Evolutionary conservation across 1,140 invertebrate genomes (phyloP), one percentile per base, ranked within the genome.

Genomic region (Branchinecta lindahli): DNA sequence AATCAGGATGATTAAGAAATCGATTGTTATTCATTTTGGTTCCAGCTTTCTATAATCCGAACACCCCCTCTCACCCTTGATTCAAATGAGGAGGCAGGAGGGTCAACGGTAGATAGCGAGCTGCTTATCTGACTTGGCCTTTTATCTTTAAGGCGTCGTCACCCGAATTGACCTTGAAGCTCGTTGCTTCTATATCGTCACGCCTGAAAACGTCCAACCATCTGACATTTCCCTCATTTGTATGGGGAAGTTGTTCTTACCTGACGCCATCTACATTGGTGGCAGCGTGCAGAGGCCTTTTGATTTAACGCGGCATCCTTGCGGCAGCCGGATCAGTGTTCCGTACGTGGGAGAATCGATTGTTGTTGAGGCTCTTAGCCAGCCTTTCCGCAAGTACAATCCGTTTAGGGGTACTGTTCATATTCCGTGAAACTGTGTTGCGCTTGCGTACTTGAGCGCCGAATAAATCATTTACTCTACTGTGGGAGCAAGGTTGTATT

Each of bases 211-310:
- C 18, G 5, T 33, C 33, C 33, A 33, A 33, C 33, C 33, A 33
- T 33, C 33, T 33, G 52, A 61, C 52, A 61, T 61, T 61, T 61
- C 52, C 12, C 52, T 61, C 18, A 61, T 61, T 61, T 61, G 52
- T 61, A 12, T 61, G 12, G 52, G 52, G 12, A 12, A 61, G 52
- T 20, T 61, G 12, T 61, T 61, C 52, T 20, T 61, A 15, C 52
- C 52, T 4, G 52, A 61, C 12, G 12, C 52, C 6, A 6, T 61
- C 18, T 61, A 3, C 52, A 61, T 20, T 15, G 52, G 52, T 1
- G 52, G 52, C 12, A 61, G 18, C 18, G 52, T 15, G 12, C 12
- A 61, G 18, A 61, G 12, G 12, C 52, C 52, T 12, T 61, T 61
- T 61, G 52, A 61, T 15, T 61, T 61, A 61, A 61, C 12, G 12